These are phyloP conservation scores for Macrobrachium rosenbergii DNA, from an alignment of 1,140 invertebrate species.

Conservation along the genomic window DNA sequence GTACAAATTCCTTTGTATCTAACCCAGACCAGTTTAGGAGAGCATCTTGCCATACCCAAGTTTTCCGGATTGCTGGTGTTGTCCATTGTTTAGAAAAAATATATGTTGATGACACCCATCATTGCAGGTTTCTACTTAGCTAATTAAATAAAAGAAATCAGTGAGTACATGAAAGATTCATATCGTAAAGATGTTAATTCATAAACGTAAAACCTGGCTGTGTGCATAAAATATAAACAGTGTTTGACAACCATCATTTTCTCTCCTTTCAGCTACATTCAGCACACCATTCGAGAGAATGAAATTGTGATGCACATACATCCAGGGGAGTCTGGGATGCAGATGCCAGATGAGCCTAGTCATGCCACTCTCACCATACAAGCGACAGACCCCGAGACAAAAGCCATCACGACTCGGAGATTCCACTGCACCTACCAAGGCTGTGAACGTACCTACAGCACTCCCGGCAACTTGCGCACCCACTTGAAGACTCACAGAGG, in stretches of 20 bases:
- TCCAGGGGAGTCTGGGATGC: slow-evolving; percentile 73
- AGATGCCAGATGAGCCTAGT: slow-evolving; percentile 77
- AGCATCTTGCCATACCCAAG: too few species aligned
- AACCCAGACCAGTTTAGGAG: too few species aligned
- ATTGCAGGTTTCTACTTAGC: too few species aligned
- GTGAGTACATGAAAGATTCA: too few species aligned
- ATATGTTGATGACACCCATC: too few species aligned
- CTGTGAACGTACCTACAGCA: slow-evolving; percentile 91
- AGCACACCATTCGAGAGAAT: slow-evolving; percentile 78
- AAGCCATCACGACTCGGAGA: slow-evolving; percentile 78
- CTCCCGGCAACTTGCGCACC: slow-evolving; percentile 92
- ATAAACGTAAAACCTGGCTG: not conserved
- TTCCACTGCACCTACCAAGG: slow-evolving; percentile 92
- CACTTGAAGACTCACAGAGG: slow-evolving; percentile 97
- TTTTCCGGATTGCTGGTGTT: too few species aligned
- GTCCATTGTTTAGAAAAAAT: too few species aligned
- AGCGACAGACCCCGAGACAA: slow-evolving; percentile 76
- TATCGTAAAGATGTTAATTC: too few species aligned
- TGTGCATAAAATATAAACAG: not conserved
- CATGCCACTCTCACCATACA: slow-evolving; percentile 80
- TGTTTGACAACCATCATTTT: not conserved
- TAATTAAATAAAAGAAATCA: too few species aligned
- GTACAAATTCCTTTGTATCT: too few species aligned
- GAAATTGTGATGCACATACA: slow-evolving; percentile 80
- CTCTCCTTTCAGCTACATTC: slow-evolving; percentile 75